Evolutionary conservation across 2,888 invertebrate genomes (phyloP).

Genomic region (Apeira syringaria): DNA sequence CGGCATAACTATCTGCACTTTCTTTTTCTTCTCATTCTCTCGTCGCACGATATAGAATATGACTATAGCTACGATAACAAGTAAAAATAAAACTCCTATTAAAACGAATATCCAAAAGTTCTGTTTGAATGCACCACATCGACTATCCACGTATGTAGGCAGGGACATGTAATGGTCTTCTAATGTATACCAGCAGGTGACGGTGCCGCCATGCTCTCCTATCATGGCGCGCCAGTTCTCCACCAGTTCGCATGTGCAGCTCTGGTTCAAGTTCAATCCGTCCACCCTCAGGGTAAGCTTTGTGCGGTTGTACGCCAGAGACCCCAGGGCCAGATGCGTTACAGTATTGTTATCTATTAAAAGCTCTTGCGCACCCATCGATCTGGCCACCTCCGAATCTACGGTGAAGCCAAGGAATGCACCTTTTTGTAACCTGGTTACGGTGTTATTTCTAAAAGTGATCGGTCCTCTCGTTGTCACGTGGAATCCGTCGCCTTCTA

Average conservation of each 20-base stretch:
- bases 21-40: constrained; percentile 82
- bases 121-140: constrained; percentile 71
- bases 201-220: constrained; percentile 60
- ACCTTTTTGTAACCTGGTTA: constrained; percentile 81
- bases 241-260: constrained; percentile 82
- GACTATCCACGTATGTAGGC: constrained; percentile 64
- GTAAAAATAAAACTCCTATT: constrained; percentile 71
- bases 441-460: constrained; percentile 86
- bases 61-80: constrained; percentile 72
- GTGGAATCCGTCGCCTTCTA: constrained; percentile 87
- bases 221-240: constrained; percentile 62
- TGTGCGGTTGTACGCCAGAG: constrained; percentile 82
- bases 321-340: constrained; percentile 77
- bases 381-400: constrained; percentile 69
- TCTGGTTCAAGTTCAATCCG: constrained; percentile 82
- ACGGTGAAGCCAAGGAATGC: constrained; percentile 85
- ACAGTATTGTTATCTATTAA: constrained; percentile 87
- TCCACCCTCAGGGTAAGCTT: constrained; percentile 83
- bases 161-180: constrained; percentile 64
- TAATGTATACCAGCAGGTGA: constrained; percentile 69
- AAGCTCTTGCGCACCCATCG: constrained; percentile 73
- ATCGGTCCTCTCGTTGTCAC: constrained; percentile 85
- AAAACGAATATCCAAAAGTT: constrained; percentile 76
- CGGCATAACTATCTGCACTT: constrained; percentile 89
- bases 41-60: constrained; percentile 70